Evolutionary conservation across 1,140 invertebrate genomes (phyloP), one percentile per base, ranked within the genome.

Genomic region (Musca domestica): DNA sequence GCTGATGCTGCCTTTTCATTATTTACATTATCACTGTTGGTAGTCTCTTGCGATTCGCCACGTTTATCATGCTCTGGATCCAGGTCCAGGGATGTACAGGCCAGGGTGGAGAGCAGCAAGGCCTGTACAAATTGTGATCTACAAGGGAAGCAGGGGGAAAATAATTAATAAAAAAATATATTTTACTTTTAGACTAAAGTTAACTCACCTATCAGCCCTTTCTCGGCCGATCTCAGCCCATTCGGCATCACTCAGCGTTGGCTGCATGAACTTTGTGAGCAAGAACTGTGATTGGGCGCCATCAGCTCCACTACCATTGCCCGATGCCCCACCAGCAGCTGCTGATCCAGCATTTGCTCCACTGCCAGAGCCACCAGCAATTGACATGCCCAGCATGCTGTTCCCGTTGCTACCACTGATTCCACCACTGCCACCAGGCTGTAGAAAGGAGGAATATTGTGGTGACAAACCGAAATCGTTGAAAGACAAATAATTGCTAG

Each of bases 11-110:
- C 51, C 34, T 73, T 76, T 71, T 66, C 78, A 68, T 74, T 81
- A 81, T 81, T 81, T 81, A 81, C 77, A 81, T 75, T 81, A 81
- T 81, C 78, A 81, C 78, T 79, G 71, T 76, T 81, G 66, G 69
- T 61, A 61, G 56, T 73, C 52, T 71, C 68, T 41, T 71, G 70
- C 22, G 58, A 67, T 54, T 71, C 68, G 14, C 58, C 66, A 25
- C 70, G 68, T 47, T 67, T 67, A 12, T 67, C 66, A 65, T 67
- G 65, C 10, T 67, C 67, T 12, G 71, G 71, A 47, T 71, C 70
- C 51, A 70, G 47, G 30, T 72, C 75, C 47, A 79, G 61, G 25
- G 72, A 69, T 69, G 76, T 71, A 64, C 64, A 72, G 56, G 79
- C 75, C 23, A 81, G 72, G 68, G 81, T 70, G 47, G 80, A 81